Evolutionary conservation across 1,140 invertebrate genomes (phyloP), one percentile per base, ranked within the genome.

Genomic region (Cataglyphis hispanica): DNA sequence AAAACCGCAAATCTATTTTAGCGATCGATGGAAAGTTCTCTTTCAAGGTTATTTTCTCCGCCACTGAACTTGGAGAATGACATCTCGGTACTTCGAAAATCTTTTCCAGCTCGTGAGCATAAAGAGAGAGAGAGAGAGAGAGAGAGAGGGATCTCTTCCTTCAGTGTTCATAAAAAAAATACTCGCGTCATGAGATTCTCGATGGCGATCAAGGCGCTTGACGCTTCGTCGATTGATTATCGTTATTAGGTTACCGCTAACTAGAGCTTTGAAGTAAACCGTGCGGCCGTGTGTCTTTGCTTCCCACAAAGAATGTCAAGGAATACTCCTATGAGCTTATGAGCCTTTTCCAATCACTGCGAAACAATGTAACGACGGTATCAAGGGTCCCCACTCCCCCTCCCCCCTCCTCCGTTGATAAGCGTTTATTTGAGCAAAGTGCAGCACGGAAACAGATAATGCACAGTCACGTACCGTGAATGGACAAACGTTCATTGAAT

Each of bases 191-290:
- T n/a, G 58, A 78, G 50, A 34, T 50, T 61, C 46, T 46, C 66
- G n/a, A 84, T 58, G 56, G 31, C 16, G 43, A 61, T 10, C 2
- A 53, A 77, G 46, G 25, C 60, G 61, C 60, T 84, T 58, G 83
- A 81, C 75, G 86, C 61, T 90, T 87, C 81, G 63, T 80, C 86
- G 78, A 90, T 90, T 89, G 89, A 91, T 91, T 89, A 89, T 78
- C 89, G 80, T 90, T 91, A 87, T 88, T 88, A 86, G 80, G 75
- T 90, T 85, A 85, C 10, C 56, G 58, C 43, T 63, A 63, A 76
- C 66, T 16, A 61, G 43, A 6, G 37, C 43, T 53, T 34, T 34
- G 61, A 84, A 78, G 40, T 25, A 78, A 77, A 81, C n/a, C n/a
- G 25, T 40, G 13, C 27, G 46, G 22, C 7, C 37, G n/a, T 72